Percentiles rank a stretch among this genome's conserved stretches.
These are phyloP conservation scores for Psix sp. DNA, from an alignment of 1,140 invertebrate genomes.

Conservation along the genomic window DNA sequence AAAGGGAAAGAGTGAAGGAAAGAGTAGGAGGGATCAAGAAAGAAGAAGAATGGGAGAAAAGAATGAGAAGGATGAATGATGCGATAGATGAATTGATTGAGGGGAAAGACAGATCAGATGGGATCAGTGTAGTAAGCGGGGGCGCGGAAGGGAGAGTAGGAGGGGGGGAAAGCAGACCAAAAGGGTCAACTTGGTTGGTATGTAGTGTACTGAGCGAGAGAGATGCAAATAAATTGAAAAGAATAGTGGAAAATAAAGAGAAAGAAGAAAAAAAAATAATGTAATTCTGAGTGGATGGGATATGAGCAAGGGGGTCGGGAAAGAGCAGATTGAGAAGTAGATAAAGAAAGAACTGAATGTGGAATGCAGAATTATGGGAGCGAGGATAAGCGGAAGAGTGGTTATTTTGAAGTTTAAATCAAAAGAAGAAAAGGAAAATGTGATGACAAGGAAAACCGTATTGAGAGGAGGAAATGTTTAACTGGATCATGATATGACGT, in stretches of 20 bases:
- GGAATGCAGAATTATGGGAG: not conserved
- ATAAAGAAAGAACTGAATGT: not conserved
- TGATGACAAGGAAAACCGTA: not conserved
- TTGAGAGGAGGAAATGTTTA: not conserved
- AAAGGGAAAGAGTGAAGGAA: too few species aligned
- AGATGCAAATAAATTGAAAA: not conserved
- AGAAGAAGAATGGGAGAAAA: slow-evolving; percentile 12
- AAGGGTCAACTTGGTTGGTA: not conserved
- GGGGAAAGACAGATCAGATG: not conserved
- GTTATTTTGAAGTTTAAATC: not conserved
- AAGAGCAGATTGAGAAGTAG: too few species aligned
- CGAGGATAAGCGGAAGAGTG: not conserved
- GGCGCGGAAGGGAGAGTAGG: not conserved
- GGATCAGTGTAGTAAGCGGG: not conserved
- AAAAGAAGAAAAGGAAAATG: slow-evolving; percentile 5
- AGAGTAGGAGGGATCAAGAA: slow-evolving; percentile 12
- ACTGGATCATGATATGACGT: slow-evolving; percentile 7
- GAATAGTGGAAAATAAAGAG: not conserved
- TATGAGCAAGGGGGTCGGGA: not conserved
- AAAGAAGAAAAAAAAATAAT: slow-evolving; percentile 1
- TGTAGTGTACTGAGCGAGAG: not conserved
- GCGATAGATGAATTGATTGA: not conserved
- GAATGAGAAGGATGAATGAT: not conserved
- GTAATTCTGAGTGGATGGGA: not conserved
- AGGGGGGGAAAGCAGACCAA: not conserved